phyloP scores from a whole-genome alignment of 2,113 vertebrate genomes.

The Alligator sinensis region DNA sequence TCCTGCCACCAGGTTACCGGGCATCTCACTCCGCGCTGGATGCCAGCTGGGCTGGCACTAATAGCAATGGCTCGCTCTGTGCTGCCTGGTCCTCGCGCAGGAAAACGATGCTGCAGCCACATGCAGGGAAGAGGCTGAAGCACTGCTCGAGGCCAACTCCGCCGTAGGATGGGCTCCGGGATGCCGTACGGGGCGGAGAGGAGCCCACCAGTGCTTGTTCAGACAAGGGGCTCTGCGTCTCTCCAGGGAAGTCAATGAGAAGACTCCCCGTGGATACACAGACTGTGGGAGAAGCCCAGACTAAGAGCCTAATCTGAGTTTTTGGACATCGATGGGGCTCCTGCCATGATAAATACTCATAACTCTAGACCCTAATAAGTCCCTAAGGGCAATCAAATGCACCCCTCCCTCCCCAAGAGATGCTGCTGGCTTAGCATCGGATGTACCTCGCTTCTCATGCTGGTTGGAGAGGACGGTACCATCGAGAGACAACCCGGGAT shows the following conservation, averaged over 20 bases:
- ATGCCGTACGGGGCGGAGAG: accelerated
- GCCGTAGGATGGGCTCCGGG: no score
- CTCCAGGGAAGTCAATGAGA: background rate
- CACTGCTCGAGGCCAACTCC: no score
- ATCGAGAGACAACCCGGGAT: background rate
- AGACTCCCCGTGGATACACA: background rate
- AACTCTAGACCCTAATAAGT: background rate
- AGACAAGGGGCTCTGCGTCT: no score
- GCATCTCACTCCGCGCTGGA: background rate
- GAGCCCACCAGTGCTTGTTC: no score
- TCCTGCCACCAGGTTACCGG: background rate
- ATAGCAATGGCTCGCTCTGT: background rate
- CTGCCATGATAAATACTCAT: background rate
- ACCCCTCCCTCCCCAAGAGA: background rate
- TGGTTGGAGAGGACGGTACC: background rate
- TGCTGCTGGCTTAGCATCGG: background rate
- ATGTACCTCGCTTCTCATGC: background rate
- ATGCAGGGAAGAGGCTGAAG: background rate
- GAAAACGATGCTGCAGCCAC: background rate
- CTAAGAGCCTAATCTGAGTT: background rate
- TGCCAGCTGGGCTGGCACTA: background rate
- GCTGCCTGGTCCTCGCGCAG: background rate
- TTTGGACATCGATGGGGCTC: no score
- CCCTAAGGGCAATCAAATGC: background rate
- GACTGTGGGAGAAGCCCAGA: no score